Base-by-base conservation (phyloP, 2,888 invertebrate genomes). In the Cancer borealis region DNA sequence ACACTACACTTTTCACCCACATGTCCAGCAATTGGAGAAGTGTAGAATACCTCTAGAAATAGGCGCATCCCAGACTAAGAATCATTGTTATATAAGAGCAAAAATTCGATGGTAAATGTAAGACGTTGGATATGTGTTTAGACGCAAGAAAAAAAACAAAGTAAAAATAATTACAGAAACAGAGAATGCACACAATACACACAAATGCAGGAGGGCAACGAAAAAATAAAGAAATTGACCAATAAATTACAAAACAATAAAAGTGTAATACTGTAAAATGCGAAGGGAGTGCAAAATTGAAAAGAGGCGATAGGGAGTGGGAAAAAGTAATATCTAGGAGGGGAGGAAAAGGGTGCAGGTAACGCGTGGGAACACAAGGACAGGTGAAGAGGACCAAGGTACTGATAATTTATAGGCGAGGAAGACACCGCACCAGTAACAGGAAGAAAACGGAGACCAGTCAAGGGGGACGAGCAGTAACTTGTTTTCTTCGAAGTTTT, bases 401-500 rank as follows among this genome's bases (percentile, higher is more conserved):
- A 54, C 54, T 54, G 54, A 54, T 54, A 54, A 54, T 54, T 54
- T 54, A 54, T 54, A 54, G 54, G 54, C 54, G 54, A 14, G 54
- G 14, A 54, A 1, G 54, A 54, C 54, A 54, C 54, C 12, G 54
- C 17, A 54, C 14, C 54, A 17, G 54, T 12, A 54, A 14, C 12
- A 54, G 0, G 60, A 54, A n/a, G 60, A 54, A 90, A 30, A 91
- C n/a, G 45, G 30, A 39, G 54, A 60, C 60, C 3, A 54, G 54
- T 12, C 6, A 30, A 54, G 60, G n/a, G 47, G 21, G n/a, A 30
- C 87, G 46, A 14, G 30, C 92, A 84, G 79, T 84, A 92, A 87
- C 84, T 84, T 84, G 87, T 92, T 84, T 92, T 79, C 73, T 84
- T 49, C 49, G 84, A 92, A 92, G 92, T 92, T 92, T 92, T 92